Evolutionary conservation across 2,797 vertebrate species (phyloP).

Genomic region (Tadarida brasiliensis): DNA sequence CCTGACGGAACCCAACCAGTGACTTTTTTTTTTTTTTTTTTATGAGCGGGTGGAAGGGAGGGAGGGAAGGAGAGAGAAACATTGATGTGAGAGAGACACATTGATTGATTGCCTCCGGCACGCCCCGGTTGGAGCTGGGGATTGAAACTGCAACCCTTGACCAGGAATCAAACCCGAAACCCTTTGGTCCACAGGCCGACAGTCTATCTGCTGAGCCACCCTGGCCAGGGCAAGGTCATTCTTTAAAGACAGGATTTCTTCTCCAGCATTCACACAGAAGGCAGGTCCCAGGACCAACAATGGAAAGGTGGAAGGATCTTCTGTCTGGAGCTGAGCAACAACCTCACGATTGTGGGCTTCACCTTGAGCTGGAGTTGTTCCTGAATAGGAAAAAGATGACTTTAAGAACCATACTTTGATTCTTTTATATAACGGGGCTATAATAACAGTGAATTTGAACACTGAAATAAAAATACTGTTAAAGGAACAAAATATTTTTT

Average conservation of each 20-base stretch:
- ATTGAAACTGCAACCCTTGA: no score
- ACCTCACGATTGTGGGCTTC: background rate
- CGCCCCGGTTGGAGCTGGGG: no score
- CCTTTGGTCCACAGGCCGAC: no score
- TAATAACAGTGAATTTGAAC: slow-evolving; percentile 34
- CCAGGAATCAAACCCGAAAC: no score
- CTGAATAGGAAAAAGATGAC: background rate
- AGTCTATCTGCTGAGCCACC: no score
- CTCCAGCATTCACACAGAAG: background rate
- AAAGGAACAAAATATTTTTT: background rate
- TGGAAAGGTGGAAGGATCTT: background rate
- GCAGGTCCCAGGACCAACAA: background rate
- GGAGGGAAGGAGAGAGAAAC: no score
- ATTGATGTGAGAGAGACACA: no score
- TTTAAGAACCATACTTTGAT: slow-evolving; percentile 25
- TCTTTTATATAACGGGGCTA: background rate
- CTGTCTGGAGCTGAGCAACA: background rate
- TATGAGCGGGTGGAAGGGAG: no score
- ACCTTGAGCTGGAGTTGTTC: background rate
- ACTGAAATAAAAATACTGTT: slow-evolving; percentile 49
- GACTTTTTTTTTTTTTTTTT: no score
- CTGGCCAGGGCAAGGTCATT: background rate
- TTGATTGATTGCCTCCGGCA: no score
- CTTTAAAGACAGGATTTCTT: slow-evolving; percentile 42
- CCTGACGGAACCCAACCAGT: no score